Evolutionary conservation across 2,113 vertebrate genomes (phyloP).

Genomic region (Aegithalos caudatus): DNA sequence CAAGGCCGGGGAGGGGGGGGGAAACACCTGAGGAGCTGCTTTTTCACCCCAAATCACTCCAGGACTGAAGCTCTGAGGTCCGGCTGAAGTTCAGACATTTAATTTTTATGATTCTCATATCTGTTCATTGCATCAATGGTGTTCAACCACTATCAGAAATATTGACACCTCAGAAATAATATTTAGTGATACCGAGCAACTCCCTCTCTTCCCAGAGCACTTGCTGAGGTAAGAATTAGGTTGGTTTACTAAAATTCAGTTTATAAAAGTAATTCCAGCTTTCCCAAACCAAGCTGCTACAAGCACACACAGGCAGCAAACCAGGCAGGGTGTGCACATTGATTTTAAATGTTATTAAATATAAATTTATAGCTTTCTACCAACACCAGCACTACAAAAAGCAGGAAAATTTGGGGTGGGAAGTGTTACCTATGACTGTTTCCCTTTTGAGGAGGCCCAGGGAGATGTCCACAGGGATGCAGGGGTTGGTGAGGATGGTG

Average conservation of each 20-base stretch:
- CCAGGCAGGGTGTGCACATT: fast-evolving
- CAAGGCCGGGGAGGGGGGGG: not conserved
- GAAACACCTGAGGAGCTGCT: fast-evolving
- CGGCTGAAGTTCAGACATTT: not conserved
- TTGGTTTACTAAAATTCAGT: not conserved
- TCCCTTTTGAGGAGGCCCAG: conserved; percentile 92
- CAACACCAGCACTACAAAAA: fast-evolving
- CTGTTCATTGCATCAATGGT: fast-evolving
- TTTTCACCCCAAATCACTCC: not conserved
- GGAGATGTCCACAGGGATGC: conserved; percentile 92
- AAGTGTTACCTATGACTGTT: conserved; percentile 78
- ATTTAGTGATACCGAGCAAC: not conserved
- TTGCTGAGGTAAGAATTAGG: not conserved
- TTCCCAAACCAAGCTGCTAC: not conserved
- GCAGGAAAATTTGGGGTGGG: fast-evolving
- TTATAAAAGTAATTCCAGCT: not conserved
- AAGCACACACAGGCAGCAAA: fast-evolving
- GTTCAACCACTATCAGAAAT: not conserved
- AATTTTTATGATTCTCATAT: too few species aligned
- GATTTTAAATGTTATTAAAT: fast-evolving
- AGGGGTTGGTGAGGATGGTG: conserved; percentile 85
- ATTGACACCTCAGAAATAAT: fast-evolving
- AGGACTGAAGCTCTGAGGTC: not conserved
- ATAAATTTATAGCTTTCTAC: fast-evolving
- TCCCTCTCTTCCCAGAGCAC: not conserved